These are phyloP conservation scores for Acrobasis repandana DNA, from an alignment of 2,888 invertebrate genomes.

Conservation along the genomic window DNA sequence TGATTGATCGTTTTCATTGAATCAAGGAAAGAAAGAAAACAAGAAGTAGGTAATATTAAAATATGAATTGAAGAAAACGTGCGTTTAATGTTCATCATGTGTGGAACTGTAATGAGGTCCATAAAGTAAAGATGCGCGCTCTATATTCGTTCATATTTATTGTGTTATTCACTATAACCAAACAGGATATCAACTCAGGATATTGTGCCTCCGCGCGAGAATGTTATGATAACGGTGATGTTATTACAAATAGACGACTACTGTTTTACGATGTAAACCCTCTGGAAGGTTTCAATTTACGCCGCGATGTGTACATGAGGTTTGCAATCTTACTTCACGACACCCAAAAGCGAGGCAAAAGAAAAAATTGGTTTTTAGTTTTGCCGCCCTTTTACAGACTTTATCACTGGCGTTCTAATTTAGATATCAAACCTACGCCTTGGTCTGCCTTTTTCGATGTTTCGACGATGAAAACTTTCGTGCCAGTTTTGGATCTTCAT, in stretches of 20 bases:
- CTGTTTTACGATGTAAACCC: slow-evolving; percentile 97
- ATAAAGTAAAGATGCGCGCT: background rate
- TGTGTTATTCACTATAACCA: background rate
- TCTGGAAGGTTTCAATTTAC: slow-evolving; percentile 97
- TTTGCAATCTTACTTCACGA: slow-evolving; percentile 91
- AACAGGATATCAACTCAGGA: slow-evolving; percentile 29
- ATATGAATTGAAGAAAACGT: background rate
- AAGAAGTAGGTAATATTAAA: too few species aligned
- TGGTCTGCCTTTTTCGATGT: slow-evolving; percentile 96
- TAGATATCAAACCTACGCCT: slow-evolving; percentile 80
- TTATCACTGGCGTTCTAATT: slow-evolving; percentile 92
- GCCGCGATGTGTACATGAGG: slow-evolving; percentile 97
- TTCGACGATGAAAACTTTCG: slow-evolving; percentile 87
- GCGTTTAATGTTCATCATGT: background rate
- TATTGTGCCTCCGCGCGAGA: slow-evolving; percentile 40
- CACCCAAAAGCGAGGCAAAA: slow-evolving; percentile 78
- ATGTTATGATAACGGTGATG: slow-evolving; percentile 31
- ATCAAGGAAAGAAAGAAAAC: too few species aligned
- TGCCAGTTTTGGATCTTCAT: slow-evolving; percentile 93
- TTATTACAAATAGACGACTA: slow-evolving; percentile 77
- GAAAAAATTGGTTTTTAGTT: slow-evolving; percentile 85
- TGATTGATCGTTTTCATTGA: too few species aligned
- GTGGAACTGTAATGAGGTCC: background rate
- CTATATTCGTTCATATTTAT: background rate
- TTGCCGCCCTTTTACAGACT: slow-evolving; percentile 96